Evolutionary conservation across 2,113 vertebrate genomes (phyloP), one percentile per base, ranked within the genome.

Genomic region (Paradisaea rubra): DNA sequence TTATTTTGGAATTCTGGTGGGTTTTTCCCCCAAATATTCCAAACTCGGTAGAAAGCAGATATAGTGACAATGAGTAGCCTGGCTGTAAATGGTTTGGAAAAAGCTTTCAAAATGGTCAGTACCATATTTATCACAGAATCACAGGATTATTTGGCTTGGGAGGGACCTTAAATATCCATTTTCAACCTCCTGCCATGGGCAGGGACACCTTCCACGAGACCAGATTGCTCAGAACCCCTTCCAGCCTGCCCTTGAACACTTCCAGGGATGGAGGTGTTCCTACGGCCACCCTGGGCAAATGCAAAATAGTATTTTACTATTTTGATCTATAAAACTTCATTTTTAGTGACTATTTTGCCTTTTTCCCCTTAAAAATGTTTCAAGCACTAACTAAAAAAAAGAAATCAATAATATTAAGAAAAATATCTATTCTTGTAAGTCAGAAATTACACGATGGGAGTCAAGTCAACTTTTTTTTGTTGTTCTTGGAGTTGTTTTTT

Each of bases 1-100:
- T 84, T 37, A 15, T 33, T 80, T 81, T 42, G 13, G 8, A 22
- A 5, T 66, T 52, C 59, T 69, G 61, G 9, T 20, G 31, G 4
- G 1, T 3, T 13, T 12, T 41, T 7, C 0, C 9, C 15, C 3
- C 5, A 22, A 50, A 71, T 19, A 14, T 10, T 79, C 22, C 61
- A 68, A 60, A 14, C 2, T 3, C 9, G 15, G 61, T 39, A 61
- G 37, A 82, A 82, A 89, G 28, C 7, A 69, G 22, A n/a, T 37
- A 47, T 1, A 15, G 15, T 93, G 37, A 17, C 41, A 44, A 52
- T 4, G 10, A 92, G 19, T 49, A 87, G 12, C 24, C 52, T 56
- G 30, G 11, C 16, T 81, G 14, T 9, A 68, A 74, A 79, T 23
- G 10, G 45, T 45, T 61, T 84, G 47, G 70, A 18, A 89, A 85